A percentile compares a stretch with the other conserved stretches of the same genome.
These are phyloP conservation scores for Melanophora roralis DNA, from an alignment of 2,888 invertebrate genomes.

Conservation along the genomic window DNA sequence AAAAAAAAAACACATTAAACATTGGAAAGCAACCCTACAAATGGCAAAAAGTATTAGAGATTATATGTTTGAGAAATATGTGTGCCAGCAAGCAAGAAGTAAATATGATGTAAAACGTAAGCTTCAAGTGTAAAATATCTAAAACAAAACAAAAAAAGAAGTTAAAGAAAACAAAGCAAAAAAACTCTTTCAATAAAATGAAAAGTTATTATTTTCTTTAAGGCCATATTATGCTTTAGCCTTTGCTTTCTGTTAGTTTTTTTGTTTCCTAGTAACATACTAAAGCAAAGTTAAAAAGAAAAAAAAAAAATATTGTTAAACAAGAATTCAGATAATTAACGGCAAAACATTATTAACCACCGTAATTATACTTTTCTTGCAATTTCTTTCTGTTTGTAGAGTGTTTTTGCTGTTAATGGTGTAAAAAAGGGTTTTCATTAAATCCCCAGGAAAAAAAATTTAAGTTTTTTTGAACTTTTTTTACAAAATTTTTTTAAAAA, in stretches of 20 bases:
- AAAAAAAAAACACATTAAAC: neutral
- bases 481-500: neutral
- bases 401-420: too few species aligned
- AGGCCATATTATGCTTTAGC: slow-evolving; percentile 19
- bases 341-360: slow-evolving; percentile 38
- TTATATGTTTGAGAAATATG: slow-evolving; percentile 33
- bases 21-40: neutral
- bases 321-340: slow-evolving; percentile 57
- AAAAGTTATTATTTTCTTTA: slow-evolving; percentile 47
- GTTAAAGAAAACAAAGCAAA: neutral
- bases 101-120: slow-evolving; percentile 46
- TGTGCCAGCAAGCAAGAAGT: neutral
- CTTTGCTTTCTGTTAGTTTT: neutral
- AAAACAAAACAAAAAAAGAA: neutral
- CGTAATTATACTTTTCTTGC: neutral
- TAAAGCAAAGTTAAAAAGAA: slow-evolving; percentile 15
- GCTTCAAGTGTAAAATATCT: slow-evolving; percentile 28
- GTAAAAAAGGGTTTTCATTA: too few species aligned
- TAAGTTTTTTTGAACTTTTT: neutral
- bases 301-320: slow-evolving; percentile 5
- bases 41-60: slow-evolving; percentile 2
- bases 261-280: slow-evolving; percentile 43
- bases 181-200: slow-evolving; percentile 17
- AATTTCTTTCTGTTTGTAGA: too few species aligned
- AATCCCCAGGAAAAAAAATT: too few species aligned